phyloP scores from a whole-genome alignment of 2,113 vertebrate species.

The Odobenus rosmarus region DNA sequence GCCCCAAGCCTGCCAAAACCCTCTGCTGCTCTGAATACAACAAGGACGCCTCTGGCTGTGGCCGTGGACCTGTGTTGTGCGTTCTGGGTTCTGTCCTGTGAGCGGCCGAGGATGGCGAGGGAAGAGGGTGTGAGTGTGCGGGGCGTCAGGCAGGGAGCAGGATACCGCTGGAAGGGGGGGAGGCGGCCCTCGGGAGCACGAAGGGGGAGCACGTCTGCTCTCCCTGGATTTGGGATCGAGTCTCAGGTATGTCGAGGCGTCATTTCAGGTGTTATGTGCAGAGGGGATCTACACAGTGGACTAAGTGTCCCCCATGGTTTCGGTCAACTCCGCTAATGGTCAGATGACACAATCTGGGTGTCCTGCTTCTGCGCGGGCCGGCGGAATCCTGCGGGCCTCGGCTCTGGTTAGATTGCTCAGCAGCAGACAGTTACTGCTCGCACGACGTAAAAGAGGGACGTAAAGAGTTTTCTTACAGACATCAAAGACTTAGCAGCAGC shows the following conservation, averaged over 20 bases:
- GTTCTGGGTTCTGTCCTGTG: background rate
- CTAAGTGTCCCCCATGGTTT: background rate
- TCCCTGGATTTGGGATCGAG: background rate
- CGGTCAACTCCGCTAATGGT: background rate
- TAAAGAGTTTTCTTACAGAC: background rate
- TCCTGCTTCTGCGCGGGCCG: fast-evolving
- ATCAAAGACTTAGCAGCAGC: background rate
- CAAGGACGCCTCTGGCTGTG: fast-evolving
- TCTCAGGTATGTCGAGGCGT: background rate
- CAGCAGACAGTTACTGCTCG: too few relatives aligned
- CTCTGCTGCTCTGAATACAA: background rate
- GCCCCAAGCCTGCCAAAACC: background rate
- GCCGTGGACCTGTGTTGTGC: background rate
- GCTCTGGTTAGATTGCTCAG: too few relatives aligned
- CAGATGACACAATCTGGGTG: background rate
- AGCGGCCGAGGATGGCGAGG: background rate
- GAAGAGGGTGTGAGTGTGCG: background rate
- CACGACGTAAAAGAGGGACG: background rate
- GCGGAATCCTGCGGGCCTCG: fast-evolving
- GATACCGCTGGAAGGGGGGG: fast-evolving
- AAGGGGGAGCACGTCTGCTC: background rate
- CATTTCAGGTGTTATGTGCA: background rate
- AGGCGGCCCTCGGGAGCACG: background rate
- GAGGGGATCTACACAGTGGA: background rate
- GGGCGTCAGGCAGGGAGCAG: background rate